These are phyloP conservation scores for Pao palembangensis DNA, from an alignment of 2,113 vertebrate species.

Conservation along the genomic window DNA sequence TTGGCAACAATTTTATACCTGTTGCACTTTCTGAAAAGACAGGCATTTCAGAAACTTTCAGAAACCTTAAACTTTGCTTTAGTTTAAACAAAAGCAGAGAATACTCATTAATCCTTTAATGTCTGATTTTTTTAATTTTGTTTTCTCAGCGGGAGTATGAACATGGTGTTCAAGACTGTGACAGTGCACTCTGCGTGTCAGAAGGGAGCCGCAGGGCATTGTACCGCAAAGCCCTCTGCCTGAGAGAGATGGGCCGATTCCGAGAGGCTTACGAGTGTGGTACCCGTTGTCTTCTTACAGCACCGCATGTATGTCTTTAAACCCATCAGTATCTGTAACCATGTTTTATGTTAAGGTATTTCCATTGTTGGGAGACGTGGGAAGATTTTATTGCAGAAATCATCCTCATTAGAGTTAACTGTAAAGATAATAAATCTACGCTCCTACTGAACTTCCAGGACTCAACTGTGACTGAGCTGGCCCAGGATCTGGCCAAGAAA, in stretches of 20 bases:
- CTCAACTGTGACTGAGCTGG: slow-evolving; percentile 87
- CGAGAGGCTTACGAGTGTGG: slow-evolving; percentile 95
- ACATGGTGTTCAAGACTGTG: slow-evolving; percentile 89
- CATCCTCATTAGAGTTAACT: not conserved
- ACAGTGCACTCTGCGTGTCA: slow-evolving; percentile 85
- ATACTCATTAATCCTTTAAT: not conserved
- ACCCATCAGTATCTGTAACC: too few relatives aligned
- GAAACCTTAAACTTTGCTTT: not conserved
- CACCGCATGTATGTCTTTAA: slow-evolving; percentile 83
- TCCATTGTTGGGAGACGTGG: too few relatives aligned
- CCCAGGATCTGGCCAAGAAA: slow-evolving; percentile 94
- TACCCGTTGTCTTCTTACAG: slow-evolving; percentile 87
- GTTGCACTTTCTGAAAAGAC: too few relatives aligned
- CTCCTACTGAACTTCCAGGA: slow-evolving; percentile 74
- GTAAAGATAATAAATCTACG: not conserved
- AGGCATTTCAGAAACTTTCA: not conserved
- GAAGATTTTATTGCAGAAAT: too few relatives aligned
- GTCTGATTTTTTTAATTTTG: not conserved
- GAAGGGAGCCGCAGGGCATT: slow-evolving; percentile 87
- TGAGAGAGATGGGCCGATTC: slow-evolving; percentile 87
- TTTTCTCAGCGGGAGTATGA: slow-evolving; percentile 84
- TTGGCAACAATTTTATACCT: not conserved
- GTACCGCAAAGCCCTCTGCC: slow-evolving; percentile 88
- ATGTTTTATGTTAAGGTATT: too few relatives aligned
- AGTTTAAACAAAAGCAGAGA: not conserved